These are phyloP conservation scores for Naso thynnoides DNA, from an alignment of 2,797 vertebrate species.

Conservation along the genomic window DNA sequence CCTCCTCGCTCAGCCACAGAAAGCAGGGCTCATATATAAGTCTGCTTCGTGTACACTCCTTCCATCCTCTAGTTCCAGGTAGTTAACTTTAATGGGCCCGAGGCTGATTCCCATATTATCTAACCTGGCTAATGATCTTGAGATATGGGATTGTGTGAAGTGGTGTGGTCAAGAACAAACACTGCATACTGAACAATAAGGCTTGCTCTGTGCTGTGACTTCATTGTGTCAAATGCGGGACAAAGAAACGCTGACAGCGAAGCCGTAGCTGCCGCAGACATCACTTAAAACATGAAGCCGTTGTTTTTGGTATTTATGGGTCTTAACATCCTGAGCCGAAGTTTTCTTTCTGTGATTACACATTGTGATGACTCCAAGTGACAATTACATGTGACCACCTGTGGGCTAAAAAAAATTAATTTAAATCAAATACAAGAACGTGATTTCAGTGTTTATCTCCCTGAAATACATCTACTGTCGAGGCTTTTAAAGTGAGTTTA, in stretches of 20 bases:
- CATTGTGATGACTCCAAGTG: neutral
- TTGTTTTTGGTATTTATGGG: neutral
- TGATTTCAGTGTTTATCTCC: neutral
- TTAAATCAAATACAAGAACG: neutral
- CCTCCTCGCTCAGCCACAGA: constrained; percentile 6
- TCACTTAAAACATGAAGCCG: neutral
- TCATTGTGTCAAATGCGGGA: neutral
- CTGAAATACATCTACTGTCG: neutral
- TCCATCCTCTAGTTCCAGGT: constrained; percentile 42
- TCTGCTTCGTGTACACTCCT: constrained; percentile 20
- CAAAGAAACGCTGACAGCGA: neutral
- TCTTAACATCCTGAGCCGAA: neutral
- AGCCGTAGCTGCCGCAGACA: neutral
- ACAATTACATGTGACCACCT: neutral
- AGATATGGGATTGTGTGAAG: constrained; percentile 42
- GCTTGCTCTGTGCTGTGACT: constrained; percentile 4
- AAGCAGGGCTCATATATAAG: constrained; percentile 40
- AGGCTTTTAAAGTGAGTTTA: neutral
- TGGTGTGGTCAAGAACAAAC: constrained; percentile 47
- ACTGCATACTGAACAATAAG: constrained; percentile 13
- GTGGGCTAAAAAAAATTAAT: neutral
- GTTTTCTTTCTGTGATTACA: neutral
- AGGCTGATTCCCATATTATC: constrained; percentile 39
- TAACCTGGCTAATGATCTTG: constrained; percentile 41
- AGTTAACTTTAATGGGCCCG: constrained; percentile 43